Evolutionary conservation across 2,888 invertebrate genomes (phyloP).

Genomic region (Coenonympha glycerion): DNA sequence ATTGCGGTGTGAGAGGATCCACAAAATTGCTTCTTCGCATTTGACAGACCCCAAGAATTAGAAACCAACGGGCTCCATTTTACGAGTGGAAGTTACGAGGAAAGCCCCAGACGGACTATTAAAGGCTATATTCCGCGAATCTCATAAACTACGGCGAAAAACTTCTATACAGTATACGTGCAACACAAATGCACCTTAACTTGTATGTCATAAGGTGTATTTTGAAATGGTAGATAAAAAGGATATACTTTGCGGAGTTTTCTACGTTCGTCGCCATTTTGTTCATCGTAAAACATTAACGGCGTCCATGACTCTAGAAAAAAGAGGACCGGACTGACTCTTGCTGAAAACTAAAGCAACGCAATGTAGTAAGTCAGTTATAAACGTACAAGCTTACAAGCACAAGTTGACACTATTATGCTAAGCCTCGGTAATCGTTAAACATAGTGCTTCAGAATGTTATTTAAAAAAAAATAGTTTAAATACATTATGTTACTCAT

Average conservation of each 20-base stretch:
- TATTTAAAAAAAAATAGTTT: too few relatives aligned
- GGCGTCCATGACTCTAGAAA: too few relatives aligned
- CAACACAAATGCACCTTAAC: slow-evolving; percentile 34
- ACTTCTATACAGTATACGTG: slow-evolving; percentile 34
- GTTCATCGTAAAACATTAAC: slow-evolving; percentile 71
- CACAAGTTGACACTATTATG: too few relatives aligned
- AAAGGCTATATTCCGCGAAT: slow-evolving; percentile 64
- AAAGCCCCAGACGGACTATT: slow-evolving; percentile 59
- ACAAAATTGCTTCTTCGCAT: slow-evolving; percentile 18
- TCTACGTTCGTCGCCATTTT: slow-evolving; percentile 56
- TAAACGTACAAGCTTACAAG: too few relatives aligned
- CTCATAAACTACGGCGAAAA: slow-evolving; percentile 48
- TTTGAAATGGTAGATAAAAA: slow-evolving; percentile 30
- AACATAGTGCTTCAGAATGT: too few relatives aligned
- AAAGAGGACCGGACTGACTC: too few relatives aligned
- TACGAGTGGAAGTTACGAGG: slow-evolving; percentile 61
- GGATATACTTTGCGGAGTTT: slow-evolving; percentile 40
- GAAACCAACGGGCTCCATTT: slow-evolving; percentile 39
- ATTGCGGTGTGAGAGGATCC: slow-evolving; percentile 15
- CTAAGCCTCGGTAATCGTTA: too few relatives aligned
- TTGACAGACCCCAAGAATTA: slow-evolving; percentile 27
- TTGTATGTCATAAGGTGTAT: slow-evolving; percentile 33
- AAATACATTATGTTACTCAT: too few relatives aligned
- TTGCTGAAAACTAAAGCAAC: too few relatives aligned
- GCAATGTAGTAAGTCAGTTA: too few relatives aligned